Conservation (phyloP, 2,113 vertebrate species). For the Gasterosteus nipponicus region DNA sequence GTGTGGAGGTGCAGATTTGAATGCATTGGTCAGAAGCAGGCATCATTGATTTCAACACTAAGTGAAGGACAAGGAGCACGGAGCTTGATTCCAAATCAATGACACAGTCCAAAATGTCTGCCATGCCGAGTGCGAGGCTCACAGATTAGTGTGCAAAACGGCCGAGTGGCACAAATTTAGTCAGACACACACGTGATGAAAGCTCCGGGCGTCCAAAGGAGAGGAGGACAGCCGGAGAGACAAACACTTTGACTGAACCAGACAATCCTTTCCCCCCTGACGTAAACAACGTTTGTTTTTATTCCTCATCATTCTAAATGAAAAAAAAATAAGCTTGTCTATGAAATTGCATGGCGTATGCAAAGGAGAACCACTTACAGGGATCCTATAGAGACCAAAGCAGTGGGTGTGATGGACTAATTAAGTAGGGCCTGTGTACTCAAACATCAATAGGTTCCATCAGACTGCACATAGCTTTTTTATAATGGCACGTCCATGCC, state of each 20-base stretch:
- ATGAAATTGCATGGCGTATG: slow-evolving; percentile 68
- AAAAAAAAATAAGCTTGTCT: slow-evolving; percentile 22
- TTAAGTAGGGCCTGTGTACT: slow-evolving; percentile 77
- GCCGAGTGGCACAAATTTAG: slow-evolving; percentile 63
- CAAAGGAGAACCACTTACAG: slow-evolving; percentile 65
- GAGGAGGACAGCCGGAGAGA: slow-evolving; percentile 30
- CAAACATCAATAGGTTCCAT: slow-evolving; percentile 81
- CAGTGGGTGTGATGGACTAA: slow-evolving; percentile 80
- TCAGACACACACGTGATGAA: slow-evolving; percentile 55
- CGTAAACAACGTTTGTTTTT: slow-evolving; percentile 41
- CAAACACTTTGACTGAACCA: slow-evolving; percentile 20
- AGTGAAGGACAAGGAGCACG: slow-evolving; percentile 79
- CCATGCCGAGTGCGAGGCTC: slow-evolving; percentile 63
- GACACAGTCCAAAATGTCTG: slow-evolving; percentile 80
- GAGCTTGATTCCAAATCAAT: slow-evolving; percentile 80
- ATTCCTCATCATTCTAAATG: slow-evolving; percentile 34
- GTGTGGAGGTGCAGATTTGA: slow-evolving; percentile 57
- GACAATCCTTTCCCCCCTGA: slow-evolving; percentile 43
- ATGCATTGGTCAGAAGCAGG: slow-evolving; percentile 77
- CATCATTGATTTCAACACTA: slow-evolving; percentile 81
- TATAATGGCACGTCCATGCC: slow-evolving; percentile 66
- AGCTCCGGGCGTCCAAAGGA: slow-evolving; percentile 1
- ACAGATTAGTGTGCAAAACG: slow-evolving; percentile 71
- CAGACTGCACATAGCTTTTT: slow-evolving; percentile 76
- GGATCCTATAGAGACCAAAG: slow-evolving; percentile 77